phyloP scores from a whole-genome alignment of 1,140 invertebrate species.

The Drosophila bocki region DNA sequence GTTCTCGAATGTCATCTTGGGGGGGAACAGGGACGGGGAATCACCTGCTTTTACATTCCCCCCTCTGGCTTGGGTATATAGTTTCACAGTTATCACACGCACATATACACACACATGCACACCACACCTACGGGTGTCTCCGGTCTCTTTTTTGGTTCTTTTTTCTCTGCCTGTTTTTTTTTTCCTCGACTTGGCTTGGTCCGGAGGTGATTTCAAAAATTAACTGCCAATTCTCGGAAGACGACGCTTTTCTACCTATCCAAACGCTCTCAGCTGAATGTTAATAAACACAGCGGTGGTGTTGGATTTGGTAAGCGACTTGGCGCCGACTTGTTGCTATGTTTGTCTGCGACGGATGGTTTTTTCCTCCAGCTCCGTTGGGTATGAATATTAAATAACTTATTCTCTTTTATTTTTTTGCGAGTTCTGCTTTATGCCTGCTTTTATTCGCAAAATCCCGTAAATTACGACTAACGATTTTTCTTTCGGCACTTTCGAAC shows the following conservation, averaged over 20 bases:
- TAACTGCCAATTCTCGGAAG: slow-evolving; percentile 82
- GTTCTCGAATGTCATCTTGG: slow-evolving; percentile 34
- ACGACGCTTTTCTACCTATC: slow-evolving; percentile 42
- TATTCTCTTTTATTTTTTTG: slow-evolving; percentile 19
- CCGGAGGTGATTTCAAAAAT: slow-evolving; percentile 64
- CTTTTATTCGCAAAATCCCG: slow-evolving; percentile 43
- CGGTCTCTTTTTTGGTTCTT: slow-evolving; percentile 33
- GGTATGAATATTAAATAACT: slow-evolving; percentile 72
- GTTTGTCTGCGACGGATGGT: slow-evolving; percentile 49
- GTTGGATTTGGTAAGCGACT: slow-evolving; percentile 30
- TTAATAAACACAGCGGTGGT: slow-evolving; percentile 65
- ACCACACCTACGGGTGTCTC: slow-evolving; percentile 54
- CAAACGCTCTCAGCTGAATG: slow-evolving; percentile 62
- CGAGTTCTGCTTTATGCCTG: slow-evolving; percentile 32
- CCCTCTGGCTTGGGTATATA: slow-evolving; percentile 31
- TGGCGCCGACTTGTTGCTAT: slow-evolving; percentile 78
- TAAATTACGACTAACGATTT: slow-evolving; percentile 28
- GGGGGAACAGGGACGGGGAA: neutral
- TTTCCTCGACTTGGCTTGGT: slow-evolving; percentile 39
- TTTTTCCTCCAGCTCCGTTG: slow-evolving; percentile 14
- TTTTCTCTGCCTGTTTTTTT: slow-evolving; percentile 27
- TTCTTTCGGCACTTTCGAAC: slow-evolving; percentile 42
- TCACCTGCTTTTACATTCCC: neutral
- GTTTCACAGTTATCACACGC: slow-evolving; percentile 65
- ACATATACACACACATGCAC: slow-evolving; percentile 16